These are phyloP conservation scores for Tokudaia muenninki DNA, from an alignment of 2,797 vertebrate species.

Conservation along the genomic window DNA sequence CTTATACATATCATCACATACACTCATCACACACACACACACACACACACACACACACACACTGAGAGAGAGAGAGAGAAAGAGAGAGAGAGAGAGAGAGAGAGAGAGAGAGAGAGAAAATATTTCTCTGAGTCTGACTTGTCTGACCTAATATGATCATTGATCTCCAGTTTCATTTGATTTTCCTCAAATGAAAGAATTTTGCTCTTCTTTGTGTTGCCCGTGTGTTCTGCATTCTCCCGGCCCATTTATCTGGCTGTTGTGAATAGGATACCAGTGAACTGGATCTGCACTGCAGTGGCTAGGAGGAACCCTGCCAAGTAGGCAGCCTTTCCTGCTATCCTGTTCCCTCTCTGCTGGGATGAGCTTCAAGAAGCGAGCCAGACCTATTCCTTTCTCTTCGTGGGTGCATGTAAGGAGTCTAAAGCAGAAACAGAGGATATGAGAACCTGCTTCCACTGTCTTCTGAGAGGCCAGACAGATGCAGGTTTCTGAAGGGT, in stretches of 20 bases:
- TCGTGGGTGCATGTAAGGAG: not conserved
- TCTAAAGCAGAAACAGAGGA: not conserved
- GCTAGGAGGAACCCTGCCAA: fast-evolving
- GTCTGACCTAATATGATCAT: not conserved
- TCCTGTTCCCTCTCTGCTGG: not conserved
- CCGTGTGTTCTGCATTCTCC: fast-evolving
- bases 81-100: no score
- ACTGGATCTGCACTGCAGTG: not conserved
- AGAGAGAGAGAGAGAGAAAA: no score
- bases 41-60: not conserved
- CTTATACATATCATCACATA: not conserved
- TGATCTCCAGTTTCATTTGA: not conserved
- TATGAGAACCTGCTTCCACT: not conserved
- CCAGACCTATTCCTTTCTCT: not conserved
- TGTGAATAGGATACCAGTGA: not conserved
- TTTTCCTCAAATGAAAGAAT: not conserved
- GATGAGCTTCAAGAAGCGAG: not conserved
- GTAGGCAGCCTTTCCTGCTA: not conserved
- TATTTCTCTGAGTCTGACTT: not conserved
- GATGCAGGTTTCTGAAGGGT: not conserved
- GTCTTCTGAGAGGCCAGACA: not conserved
- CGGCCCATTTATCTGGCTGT: not conserved
- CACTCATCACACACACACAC: not conserved
- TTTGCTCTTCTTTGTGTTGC: not conserved
- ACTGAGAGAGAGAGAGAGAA: no score